Conservation (phyloP, 1,140 invertebrate genomes). For the Drosophila subobscura region DNA sequence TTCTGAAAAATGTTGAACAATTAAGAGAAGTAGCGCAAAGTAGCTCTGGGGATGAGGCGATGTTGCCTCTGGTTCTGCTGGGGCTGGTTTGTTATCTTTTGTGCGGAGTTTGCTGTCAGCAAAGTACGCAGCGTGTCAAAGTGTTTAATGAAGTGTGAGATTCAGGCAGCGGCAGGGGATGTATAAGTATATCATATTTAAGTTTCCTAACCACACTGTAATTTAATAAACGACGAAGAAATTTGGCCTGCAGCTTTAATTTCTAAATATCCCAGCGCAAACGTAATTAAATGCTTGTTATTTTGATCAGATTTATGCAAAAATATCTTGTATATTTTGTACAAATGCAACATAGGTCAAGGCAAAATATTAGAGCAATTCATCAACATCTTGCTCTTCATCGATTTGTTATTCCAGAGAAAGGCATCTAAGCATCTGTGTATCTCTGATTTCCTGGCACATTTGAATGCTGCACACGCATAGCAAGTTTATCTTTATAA, state of each 20-base stretch:
- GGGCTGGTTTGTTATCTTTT: slow-evolving; percentile 43
- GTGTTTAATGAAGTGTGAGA: slow-evolving; percentile 36
- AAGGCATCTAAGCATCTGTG: slow-evolving; percentile 26
- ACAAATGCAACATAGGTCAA: no score
- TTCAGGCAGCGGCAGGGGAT: background rate
- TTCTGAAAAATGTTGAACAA: slow-evolving; percentile 77
- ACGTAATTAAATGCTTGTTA: no score
- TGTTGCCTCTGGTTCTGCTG: slow-evolving; percentile 24
- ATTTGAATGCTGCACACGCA: slow-evolving; percentile 65
- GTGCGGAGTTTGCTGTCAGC: slow-evolving; percentile 64
- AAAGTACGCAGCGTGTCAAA: slow-evolving; percentile 22
- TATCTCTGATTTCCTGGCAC: slow-evolving; percentile 23
- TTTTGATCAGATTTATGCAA: no score
- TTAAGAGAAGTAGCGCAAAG: slow-evolving; percentile 71
- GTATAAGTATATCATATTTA: slow-evolving; percentile 5
- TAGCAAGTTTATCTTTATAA: slow-evolving; percentile 73
- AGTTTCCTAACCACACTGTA: no score
- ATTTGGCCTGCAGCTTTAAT: no score
- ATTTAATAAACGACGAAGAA: no score
- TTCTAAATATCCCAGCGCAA: no score
- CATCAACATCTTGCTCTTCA: no score
- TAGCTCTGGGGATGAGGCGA: slow-evolving; percentile 24
- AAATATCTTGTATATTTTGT: no score
- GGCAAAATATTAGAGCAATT: no score
- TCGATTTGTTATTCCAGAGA: slow-evolving; percentile 19